Evolutionary conservation across 2,888 invertebrate species (phyloP).

Genomic region (Dynastes hyllus): DNA sequence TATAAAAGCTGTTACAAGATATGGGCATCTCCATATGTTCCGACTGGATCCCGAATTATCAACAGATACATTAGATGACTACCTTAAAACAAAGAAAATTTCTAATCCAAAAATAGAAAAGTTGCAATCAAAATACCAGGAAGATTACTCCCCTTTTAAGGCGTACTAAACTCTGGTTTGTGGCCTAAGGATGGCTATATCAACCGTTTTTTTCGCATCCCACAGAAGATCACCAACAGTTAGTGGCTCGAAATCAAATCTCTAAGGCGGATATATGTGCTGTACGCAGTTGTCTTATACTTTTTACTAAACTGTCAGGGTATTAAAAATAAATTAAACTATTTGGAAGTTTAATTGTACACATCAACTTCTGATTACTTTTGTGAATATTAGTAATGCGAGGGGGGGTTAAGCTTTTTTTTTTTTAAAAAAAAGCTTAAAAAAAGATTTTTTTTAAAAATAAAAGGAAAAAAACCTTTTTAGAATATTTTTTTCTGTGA

Average conservation of each 20-base stretch:
- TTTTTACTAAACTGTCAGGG: background rate
- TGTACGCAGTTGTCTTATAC: background rate
- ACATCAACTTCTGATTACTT: background rate
- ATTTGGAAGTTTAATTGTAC: background rate
- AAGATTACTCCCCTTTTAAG: background rate
- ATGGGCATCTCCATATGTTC: background rate
- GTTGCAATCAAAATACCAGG: background rate
- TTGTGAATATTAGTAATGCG: too few relatives aligned
- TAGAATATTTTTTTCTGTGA: too few relatives aligned
- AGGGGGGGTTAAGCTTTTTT: too few relatives aligned
- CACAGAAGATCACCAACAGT: background rate
- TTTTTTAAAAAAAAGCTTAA: too few relatives aligned
- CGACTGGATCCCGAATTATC: background rate
- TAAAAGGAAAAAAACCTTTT: too few relatives aligned
- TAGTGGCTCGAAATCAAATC: background rate
- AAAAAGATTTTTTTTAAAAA: too few relatives aligned
- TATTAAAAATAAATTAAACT: background rate
- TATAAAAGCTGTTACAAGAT: background rate
- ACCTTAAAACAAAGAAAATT: background rate
- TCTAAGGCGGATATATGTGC: background rate
- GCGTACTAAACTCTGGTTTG: background rate
- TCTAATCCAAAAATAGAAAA: background rate
- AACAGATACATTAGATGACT: background rate
- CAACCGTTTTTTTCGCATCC: background rate
- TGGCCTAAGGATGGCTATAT: background rate